Conservation (phyloP, 2,888 invertebrate genomes). For the Homarus gammarus region DNA sequence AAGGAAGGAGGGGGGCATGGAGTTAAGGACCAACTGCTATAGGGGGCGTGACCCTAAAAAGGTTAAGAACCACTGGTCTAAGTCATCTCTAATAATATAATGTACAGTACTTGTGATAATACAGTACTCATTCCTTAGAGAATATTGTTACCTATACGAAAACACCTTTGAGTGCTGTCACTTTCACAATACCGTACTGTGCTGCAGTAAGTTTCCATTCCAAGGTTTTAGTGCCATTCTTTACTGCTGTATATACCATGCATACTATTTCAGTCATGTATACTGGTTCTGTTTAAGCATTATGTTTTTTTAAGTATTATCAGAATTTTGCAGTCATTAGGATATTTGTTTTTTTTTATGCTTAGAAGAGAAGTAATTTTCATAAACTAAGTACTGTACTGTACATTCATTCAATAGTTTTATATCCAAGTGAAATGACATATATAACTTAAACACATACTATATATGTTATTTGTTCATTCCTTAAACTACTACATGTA, state of each 20-base stretch:
- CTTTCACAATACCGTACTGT: no score
- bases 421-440: no score
- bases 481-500: no score
- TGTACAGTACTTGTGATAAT: background rate
- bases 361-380: background rate
- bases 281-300: background rate
- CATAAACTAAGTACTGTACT: no score
- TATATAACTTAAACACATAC: no score
- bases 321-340: background rate
- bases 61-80: background rate
- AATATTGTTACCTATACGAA: background rate
- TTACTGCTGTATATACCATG: background rate
- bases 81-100: background rate
- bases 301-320: background rate
- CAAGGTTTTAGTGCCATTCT: constrained; percentile 15
- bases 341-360: background rate
- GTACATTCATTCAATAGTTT: no score
- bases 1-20: background rate
- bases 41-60: background rate
- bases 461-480: no score
- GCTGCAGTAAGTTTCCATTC: background rate
- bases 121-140: background rate
- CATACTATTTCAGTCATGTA: background rate
- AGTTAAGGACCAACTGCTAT: background rate
- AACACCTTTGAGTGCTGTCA: background rate